Evolutionary conservation across 1,140 invertebrate genomes (phyloP), one percentile per base, ranked within the genome.

Genomic region (Procambarus clarkii): DNA sequence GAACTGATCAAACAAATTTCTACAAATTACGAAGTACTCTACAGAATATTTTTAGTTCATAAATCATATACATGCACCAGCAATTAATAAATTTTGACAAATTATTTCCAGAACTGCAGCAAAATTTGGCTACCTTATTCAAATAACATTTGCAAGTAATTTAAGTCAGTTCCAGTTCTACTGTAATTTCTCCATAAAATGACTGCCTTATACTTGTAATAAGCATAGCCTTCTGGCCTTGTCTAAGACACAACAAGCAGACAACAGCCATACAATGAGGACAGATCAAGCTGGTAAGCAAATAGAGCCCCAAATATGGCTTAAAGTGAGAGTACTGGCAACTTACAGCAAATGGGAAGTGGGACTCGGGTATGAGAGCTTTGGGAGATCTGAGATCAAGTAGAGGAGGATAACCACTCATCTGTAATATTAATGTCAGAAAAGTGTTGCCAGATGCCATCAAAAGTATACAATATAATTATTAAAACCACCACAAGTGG

Each of bases 311-410:
- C 64, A 84, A 84, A 64, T 69, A 84, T 84, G 15, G 64, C 64
- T 48, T 69, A 69, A 69, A 34, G 45, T 60, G 64, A 84, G 15
- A 74, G n/a, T 48, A 84, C 48, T 87, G 77, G 24, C 48, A 89
- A 89, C 87, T 89, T 89, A 89, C 87, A 89, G 64, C 60, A 71
- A 89, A 88, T 46, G 78, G 71, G 79, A 89, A 89, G 87, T 89
- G 87, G 46, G 87, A 83, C 60, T 89, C 87, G 48, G 87, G 87
- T 69, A 89, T 89, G 60, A 89, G 60, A 50, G 87, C 24, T 89
- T 89, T 89, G 60, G 79, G 79, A 71, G 79, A 58, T 74, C 87
- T 46, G 60, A 89, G 45, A 83, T 89, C 87, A 54, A 89, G 87
- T 45, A 82, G 87, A 82, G 78, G 87, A 83, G 87, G 64, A 69